Evolutionary conservation across 2,113 vertebrate species (phyloP).

Genomic region (Melanostigma gelatinosum): DNA sequence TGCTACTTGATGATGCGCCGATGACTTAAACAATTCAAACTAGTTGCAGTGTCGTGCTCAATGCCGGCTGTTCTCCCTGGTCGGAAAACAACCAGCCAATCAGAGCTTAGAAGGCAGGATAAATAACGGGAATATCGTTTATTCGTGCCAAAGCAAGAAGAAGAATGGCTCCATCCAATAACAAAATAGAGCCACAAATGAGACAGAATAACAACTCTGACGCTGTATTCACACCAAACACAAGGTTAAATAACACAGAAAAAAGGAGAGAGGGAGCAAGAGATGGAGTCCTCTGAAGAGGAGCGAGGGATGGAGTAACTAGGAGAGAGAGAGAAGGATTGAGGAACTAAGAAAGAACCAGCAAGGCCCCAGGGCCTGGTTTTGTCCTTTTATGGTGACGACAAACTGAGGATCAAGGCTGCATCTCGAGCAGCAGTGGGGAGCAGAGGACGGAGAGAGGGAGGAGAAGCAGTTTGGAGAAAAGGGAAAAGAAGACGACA

Average conservation of each 20-base stretch:
- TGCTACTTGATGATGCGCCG: no score
- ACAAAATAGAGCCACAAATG: no score
- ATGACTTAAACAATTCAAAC: neutral
- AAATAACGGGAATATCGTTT: neutral
- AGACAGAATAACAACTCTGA: no score
- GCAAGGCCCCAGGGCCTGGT: conserved; percentile 36
- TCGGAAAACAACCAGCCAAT: neutral
- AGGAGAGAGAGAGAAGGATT: neutral
- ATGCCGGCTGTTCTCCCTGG: neutral
- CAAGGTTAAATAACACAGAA: neutral
- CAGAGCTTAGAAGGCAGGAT: neutral
- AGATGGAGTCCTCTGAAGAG: conserved; percentile 2
- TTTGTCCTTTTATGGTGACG: conserved; percentile 81
- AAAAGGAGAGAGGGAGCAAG: neutral
- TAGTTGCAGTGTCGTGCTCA: neutral
- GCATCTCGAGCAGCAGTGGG: conserved; percentile 43
- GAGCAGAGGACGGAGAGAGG: conserved; percentile 32
- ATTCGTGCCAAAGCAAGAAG: neutral
- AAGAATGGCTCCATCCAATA: neutral
- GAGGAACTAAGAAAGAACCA: conserved; percentile 29
- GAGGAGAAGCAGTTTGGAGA: neutral
- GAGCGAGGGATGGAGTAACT: neutral
- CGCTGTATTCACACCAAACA: no score
- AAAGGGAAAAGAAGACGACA: neutral
- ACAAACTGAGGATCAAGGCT: conserved; percentile 55